Evolutionary conservation across 2,888 invertebrate species (phyloP).

Genomic region (Agrochola lota): DNA sequence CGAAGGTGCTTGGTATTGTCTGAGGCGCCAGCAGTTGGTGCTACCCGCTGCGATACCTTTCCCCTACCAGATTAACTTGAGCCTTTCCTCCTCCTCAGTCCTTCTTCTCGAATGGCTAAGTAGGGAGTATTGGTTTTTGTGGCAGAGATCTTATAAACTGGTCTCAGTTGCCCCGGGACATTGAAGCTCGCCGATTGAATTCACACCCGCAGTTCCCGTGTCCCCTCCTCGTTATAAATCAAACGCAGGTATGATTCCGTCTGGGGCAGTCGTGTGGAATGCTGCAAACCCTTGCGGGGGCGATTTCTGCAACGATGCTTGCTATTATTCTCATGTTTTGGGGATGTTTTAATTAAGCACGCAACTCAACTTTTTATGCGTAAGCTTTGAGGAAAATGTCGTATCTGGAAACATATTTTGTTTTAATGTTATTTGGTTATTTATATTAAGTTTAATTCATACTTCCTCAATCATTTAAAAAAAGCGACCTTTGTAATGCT

Average conservation of each 20-base stretch:
- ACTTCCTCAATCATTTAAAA: slow-evolving; percentile 69
- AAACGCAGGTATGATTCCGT: slow-evolving; percentile 88
- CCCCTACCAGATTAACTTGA: slow-evolving; percentile 77
- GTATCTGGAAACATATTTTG: slow-evolving; percentile 25
- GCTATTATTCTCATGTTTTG: slow-evolving; percentile 69
- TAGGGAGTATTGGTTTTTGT: slow-evolving; percentile 61
- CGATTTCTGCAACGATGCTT: slow-evolving; percentile 72
- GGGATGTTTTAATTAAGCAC: slow-evolving; percentile 72
- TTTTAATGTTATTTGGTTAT: slow-evolving; percentile 32
- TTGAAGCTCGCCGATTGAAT: slow-evolving; percentile 84
- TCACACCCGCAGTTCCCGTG: slow-evolving; percentile 84
- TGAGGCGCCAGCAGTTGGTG: slow-evolving; percentile 85
- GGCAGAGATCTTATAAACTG: slow-evolving; percentile 73
- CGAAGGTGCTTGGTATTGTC: slow-evolving; percentile 82
- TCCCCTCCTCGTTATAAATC: slow-evolving; percentile 89
- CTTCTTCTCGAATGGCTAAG: slow-evolving; percentile 51
- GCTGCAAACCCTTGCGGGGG: slow-evolving; percentile 77
- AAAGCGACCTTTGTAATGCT: slow-evolving; percentile 74
- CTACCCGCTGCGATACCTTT: slow-evolving; percentile 85
- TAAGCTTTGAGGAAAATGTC: slow-evolving; percentile 4
- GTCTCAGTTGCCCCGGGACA: slow-evolving; percentile 77
- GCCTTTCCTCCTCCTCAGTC: slow-evolving; percentile 59
- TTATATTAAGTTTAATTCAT: slow-evolving; percentile 47
- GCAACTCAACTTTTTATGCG: slow-evolving; percentile 19
- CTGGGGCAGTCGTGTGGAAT: slow-evolving; percentile 84